Evolutionary conservation across 2,888 invertebrate species (phyloP), one percentile per base, ranked within the genome.

Genomic region (Spialia ferax): DNA sequence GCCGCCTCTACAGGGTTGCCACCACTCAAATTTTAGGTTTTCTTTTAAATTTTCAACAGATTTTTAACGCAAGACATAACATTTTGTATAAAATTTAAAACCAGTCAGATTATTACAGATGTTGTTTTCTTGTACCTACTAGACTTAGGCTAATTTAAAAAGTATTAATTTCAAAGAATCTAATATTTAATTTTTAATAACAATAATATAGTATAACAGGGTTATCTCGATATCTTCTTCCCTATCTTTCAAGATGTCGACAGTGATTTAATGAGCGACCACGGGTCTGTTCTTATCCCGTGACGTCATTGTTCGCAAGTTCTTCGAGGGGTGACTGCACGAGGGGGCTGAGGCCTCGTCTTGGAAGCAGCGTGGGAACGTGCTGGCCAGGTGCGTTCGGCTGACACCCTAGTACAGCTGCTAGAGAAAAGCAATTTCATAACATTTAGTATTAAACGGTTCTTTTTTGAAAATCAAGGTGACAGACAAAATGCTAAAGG

Each of bases 281-380:
- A 89, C 89, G 87, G 87, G 88, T 82, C 82, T 54, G 68, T 72
- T 78, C 67, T 45, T 61, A 32, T 45, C 32, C 70, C 72, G 76
- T 85, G 84, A 84, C 85, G 86, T 85, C 79, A 82, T 75, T 80
- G 79, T 77, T 77, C 71, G 69, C 73, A 65, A 67, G 68, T 79
- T 79, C 76, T 75, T 70, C 68, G 68, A 74, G 73, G 76, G 77
- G 77, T 71, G 8, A 72, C 70, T 70, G 72, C 63, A 61, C 52
- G 68, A 72, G 69, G 45, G 57, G 69, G 50, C 52, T 52, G n/a
- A 52, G 20, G 48, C n/a, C n/a, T 80, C 76, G 78, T 77, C 77
- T 74, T 79, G 77, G 90, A 89, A 88, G 77, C 81, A 86, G 85
- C 92, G 92, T 92, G 93, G 87, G 92, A 92, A 93, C 85, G 85